Evolutionary conservation across 2,797 vertebrate species (phyloP).

Genomic region (Pantherophis alleghaniensis): DNA sequence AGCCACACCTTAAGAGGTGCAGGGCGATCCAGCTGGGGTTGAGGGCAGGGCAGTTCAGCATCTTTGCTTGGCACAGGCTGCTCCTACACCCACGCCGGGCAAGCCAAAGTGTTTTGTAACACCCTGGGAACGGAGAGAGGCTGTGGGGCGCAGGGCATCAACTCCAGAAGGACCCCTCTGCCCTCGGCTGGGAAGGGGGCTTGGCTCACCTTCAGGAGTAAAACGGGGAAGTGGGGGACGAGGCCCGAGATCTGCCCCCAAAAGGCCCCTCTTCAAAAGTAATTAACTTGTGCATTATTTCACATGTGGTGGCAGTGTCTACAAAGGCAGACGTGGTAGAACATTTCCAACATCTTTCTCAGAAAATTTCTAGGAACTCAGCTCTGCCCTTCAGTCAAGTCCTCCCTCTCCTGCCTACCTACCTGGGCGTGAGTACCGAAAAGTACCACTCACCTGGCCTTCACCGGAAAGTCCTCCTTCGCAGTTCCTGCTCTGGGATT

Average conservation of each 20-base stretch:
- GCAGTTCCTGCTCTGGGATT: not conserved
- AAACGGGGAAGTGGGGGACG: not conserved
- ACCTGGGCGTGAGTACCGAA: not conserved
- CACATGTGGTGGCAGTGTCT: no score
- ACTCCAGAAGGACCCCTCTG: not conserved
- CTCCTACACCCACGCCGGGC: conserved; percentile 43
- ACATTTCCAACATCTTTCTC: not conserved
- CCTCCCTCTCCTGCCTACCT: not conserved
- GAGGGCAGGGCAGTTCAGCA: fast-evolving
- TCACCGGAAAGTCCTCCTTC: no score
- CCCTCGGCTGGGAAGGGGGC: no score
- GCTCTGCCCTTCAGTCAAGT: not conserved
- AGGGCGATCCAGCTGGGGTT: not conserved
- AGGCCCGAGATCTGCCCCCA: not conserved
- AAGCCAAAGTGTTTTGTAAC: conserved; percentile 31
- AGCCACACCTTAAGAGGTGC: not conserved
- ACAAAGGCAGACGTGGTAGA: not conserved
- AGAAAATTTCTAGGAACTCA: not conserved
- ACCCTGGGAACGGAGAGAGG: conserved; percentile 19
- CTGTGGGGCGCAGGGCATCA: not conserved
- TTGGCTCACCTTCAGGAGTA: not conserved
- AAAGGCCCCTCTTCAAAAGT: not conserved
- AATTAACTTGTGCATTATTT: not conserved
- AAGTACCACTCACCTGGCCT: not conserved
- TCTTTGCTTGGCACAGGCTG: conserved; percentile 4